Evolutionary conservation across 2,797 vertebrate species (phyloP), one percentile per base, ranked within the genome.

Genomic region (Adelosebastes latens): DNA sequence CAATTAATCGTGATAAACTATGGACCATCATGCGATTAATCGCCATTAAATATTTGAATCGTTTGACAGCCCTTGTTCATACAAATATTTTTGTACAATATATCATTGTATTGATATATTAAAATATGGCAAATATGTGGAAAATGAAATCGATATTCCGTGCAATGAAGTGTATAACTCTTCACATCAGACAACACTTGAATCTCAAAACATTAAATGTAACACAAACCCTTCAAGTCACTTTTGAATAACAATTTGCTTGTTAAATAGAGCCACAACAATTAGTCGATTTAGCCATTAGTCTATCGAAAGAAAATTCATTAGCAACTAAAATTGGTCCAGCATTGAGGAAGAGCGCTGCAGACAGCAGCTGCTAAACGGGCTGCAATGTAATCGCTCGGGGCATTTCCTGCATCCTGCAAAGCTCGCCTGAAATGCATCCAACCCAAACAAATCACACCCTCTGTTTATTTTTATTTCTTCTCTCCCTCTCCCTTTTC

Each of bases 1-100:
- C 42, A 46, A 18, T 46, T 18, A 46, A 20, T 20, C 0, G 8
- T 20, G 0, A 49, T 49, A 20, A 49, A 49, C 46, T 49, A 49
- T 20, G 18, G 18, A 20, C 46, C 46, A 49, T 20, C 18, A 49
- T 18, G 46, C 3, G 46, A 49, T 20, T 49, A 49, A 49, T 49
- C 46, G 18, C 7, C 7, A 20, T 49, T 49, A 49, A 49, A 49
- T 49, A 39, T 49, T 0, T 49, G 18, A 49, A 49, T 49, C 18
- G 3, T 18, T 46, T 46, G 18, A 49, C 46, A 20, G 16, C 18
- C 46, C 18, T 20, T 20, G 46, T 49, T 49, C 0, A 20, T 20
- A 49, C 46, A 49, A 49, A 34, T 32, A 29, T 69, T 20, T 27
- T 0, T 75, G 4, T 24, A 34, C 6, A 27, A 22, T 6, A 49